These are phyloP conservation scores for Chymomyza costata DNA, from an alignment of 1,140 invertebrate species.

Conservation along the genomic window DNA sequence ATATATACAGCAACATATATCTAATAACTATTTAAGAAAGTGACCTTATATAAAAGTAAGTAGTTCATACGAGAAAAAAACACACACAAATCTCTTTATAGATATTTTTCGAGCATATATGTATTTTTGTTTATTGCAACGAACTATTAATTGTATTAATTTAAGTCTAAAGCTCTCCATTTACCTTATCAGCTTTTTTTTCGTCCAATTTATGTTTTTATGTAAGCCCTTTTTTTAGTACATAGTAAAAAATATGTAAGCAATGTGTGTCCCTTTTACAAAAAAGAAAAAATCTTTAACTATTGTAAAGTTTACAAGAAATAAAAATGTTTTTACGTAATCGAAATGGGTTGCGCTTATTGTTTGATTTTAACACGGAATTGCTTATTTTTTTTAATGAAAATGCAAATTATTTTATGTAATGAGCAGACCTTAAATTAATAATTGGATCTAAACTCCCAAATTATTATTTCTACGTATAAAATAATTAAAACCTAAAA, in stretches of 20 bases:
- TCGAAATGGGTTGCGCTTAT: too few species aligned
- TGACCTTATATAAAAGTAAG: conserved; percentile 67
- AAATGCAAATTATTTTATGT: too few species aligned
- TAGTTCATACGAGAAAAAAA: conserved; percentile 32
- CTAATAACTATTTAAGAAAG: conserved; percentile 41
- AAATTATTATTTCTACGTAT: too few species aligned
- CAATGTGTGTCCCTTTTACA: conserved; percentile 46
- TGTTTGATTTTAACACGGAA: too few species aligned
- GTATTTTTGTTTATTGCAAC: conserved; percentile 26
- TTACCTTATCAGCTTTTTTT: conserved; percentile 31
- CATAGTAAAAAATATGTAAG: conserved; percentile 24
- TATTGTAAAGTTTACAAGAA: too few species aligned
- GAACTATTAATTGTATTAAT: conserved; percentile 30
- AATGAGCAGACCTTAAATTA: too few species aligned
- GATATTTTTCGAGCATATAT: conserved; percentile 32
- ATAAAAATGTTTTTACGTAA: conserved; percentile 17
- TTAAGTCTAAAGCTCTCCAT: conserved; percentile 24
- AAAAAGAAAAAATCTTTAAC: conserved; percentile 22
- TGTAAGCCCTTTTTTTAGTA: conserved; percentile 22
- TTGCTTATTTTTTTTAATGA: too few species aligned
- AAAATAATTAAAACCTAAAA: too few species aligned
- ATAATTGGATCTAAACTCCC: too few species aligned
- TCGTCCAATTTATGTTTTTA: conserved; percentile 20
- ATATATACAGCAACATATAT: too few species aligned
- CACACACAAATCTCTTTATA: conserved; percentile 28